Evolutionary conservation across 2,113 vertebrate genomes (phyloP), one percentile per base, ranked within the genome.

Genomic region (Myotis davidii): DNA sequence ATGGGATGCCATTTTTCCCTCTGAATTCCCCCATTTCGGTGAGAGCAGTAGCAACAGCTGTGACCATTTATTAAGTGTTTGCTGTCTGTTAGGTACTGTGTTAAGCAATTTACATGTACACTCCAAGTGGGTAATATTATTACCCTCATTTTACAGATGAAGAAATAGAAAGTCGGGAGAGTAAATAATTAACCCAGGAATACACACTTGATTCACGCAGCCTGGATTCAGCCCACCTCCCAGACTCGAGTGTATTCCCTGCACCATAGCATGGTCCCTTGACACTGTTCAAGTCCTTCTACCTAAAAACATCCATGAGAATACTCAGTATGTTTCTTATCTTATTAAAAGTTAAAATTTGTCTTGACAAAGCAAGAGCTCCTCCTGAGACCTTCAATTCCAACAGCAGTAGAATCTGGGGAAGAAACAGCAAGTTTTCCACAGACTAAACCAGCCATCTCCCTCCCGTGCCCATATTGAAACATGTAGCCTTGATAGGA

Each of bases 311-410:
- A 18, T 6, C 61, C 32, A 6, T 52, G 54, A 85, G 23, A 74
- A 88, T n/a, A 42, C 34, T 92, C 50, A 50, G 7, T 45, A n/a
- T 93, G 11, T 52, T 54, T 70, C 27, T 89, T 34, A 45, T 56
- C 17, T 83, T 94, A 72, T 82, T 93, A 87, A 91, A 94, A 97
- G 84, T 70, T 87, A 81, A 82, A 83, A 29, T 4, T 77, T 73
- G 81, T 76, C 64, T 88, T 69, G 23, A 86, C 29, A 78, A 23
- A 78, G 21, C 17, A 42, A 77, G 9, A 39, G 69, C 32, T 84
- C 45, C 25, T 88, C 72, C 56, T 94, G 39, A 92, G 56, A 84
- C 27, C 42, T 92, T 85, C 37, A 70, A 6, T 86, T 29, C 32
- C 21, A 74, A 12, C 48, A 73, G 39, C 20, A 72, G 77, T 48